Conservation (phyloP, 1,140 invertebrate species). For the Papilio xuthus region DNA sequence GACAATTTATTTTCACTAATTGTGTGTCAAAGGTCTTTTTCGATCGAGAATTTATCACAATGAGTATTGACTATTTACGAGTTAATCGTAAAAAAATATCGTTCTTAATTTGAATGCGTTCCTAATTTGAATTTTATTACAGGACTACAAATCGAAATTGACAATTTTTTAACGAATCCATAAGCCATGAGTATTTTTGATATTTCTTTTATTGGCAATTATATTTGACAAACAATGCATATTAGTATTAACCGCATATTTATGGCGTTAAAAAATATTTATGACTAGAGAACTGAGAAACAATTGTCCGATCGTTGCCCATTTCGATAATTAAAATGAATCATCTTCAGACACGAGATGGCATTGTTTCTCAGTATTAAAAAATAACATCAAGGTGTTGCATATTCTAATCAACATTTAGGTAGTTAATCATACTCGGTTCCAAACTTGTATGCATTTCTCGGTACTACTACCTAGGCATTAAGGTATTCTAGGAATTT, state of each 20-base stretch:
- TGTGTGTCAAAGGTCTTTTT: neutral
- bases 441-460: slow-evolving; percentile 8
- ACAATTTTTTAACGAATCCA: no score
- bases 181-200: no score
- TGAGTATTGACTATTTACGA: no score
- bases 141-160: no score
- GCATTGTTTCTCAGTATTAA: neutral
- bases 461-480: neutral
- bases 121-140: no score
- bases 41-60: neutral
- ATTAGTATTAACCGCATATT: neutral
- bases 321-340: neutral
- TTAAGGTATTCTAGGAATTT: slow-evolving; percentile 14
- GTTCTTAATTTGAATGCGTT: neutral
- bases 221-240: neutral
- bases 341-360: neutral
- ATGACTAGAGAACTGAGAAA: no score
- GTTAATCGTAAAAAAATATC: no score
- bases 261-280: neutral
- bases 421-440: neutral
- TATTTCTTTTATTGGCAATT: no score
- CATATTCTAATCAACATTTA: slow-evolving; percentile 6
- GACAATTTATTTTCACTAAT: neutral
- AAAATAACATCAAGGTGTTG: neutral
- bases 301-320: neutral